phyloP scores from a whole-genome alignment of 2,888 invertebrate genomes.

The Allacma fusca region DNA sequence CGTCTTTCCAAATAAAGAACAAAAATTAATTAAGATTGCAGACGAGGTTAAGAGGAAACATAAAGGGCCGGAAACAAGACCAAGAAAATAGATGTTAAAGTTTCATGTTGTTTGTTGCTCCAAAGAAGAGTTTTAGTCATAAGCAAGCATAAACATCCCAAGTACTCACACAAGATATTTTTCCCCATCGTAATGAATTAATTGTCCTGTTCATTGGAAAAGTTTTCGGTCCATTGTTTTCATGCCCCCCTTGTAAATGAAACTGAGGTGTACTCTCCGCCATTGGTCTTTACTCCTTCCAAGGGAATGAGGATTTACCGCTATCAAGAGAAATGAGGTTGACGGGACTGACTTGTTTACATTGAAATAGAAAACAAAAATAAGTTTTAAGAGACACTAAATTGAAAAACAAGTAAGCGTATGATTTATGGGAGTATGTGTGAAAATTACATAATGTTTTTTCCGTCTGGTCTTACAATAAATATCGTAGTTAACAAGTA shows the following conservation, averaged over 20 bases:
- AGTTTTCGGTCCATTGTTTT: too few species aligned
- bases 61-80: neutral
- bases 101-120: too few species aligned
- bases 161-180: too few species aligned
- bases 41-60: neutral
- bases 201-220: too few species aligned
- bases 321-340: constrained; percentile 26
- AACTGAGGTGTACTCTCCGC: too few species aligned
- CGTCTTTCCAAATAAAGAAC: too few species aligned
- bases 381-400: constrained; percentile 33
- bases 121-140: too few species aligned
- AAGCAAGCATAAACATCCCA: too few species aligned
- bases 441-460: constrained; percentile 32
- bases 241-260: too few species aligned
- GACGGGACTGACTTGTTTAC: constrained; percentile 36
- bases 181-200: too few species aligned
- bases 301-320: neutral
- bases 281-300: too few species aligned
- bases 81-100: neutral
- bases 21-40: neutral
- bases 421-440: constrained; percentile 38
- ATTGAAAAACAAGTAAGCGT: constrained; percentile 35
- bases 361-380: constrained; percentile 36
- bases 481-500: neutral
- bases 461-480: neutral